phyloP scores from a whole-genome alignment of 1,140 invertebrate genomes.

The Ladona fulva region DNA sequence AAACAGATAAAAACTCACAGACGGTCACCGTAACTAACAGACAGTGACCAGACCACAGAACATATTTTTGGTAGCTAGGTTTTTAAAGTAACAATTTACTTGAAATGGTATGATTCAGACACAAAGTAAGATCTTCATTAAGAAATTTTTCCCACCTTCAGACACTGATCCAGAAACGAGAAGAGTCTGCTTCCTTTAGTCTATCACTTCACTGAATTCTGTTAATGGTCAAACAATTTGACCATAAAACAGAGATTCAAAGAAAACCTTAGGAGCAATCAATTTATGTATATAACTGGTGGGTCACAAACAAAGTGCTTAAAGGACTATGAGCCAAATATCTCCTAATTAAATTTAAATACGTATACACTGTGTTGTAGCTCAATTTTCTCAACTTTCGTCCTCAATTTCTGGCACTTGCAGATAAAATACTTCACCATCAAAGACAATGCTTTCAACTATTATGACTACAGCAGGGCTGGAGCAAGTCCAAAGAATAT shows the following conservation, averaged over 20 bases:
- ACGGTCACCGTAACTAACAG: too few species aligned
- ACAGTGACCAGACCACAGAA: too few species aligned
- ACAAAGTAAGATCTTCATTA: neutral
- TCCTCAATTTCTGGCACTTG: neutral
- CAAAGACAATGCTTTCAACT: neutral
- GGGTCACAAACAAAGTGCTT: neutral
- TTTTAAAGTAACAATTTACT: too few species aligned
- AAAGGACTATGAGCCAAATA: neutral
- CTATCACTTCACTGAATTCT: neutral
- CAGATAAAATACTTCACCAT: neutral
- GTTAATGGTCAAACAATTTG: neutral
- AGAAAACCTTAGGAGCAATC: neutral
- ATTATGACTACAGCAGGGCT: neutral
- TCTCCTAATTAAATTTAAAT: constrained; percentile 1
- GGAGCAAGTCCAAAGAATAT: constrained; percentile 5
- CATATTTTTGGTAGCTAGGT: too few species aligned
- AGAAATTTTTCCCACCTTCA: neutral
- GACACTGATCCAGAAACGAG: neutral
- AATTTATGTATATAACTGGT: neutral
- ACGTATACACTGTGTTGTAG: constrained; percentile 5
- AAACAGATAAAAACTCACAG: too few species aligned
- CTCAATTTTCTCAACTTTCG: neutral
- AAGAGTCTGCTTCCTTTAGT: neutral
- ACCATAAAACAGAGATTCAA: neutral
- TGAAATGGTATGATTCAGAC: neutral